phyloP scores from a whole-genome alignment of 2,888 invertebrate genomes.

The Bimastos eiseni region DNA sequence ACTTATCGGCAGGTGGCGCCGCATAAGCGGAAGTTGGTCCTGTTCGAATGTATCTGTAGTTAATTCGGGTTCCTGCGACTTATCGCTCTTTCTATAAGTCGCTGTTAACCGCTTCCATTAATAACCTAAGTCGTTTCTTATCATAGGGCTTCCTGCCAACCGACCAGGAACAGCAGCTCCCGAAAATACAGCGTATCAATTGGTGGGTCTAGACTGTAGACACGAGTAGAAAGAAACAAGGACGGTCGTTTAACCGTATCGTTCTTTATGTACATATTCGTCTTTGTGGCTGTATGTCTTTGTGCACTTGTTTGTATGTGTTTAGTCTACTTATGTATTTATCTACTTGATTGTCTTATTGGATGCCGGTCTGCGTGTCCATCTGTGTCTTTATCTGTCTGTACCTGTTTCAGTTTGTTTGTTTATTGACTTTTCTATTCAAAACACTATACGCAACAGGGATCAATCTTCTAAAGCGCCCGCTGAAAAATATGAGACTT shows the following conservation, averaged over 20 bases:
- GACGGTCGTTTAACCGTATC: background rate
- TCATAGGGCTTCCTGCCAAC: background rate
- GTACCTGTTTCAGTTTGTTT: background rate
- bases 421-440: background rate
- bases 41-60: background rate
- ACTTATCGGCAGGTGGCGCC: background rate
- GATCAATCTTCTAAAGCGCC: too few species aligned
- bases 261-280: background rate
- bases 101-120: background rate
- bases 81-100: background rate
- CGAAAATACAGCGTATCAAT: background rate
- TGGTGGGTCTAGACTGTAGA: background rate
- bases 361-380: background rate
- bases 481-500: background rate
- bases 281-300: background rate
- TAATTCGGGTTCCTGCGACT: background rate
- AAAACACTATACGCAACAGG: too few species aligned
- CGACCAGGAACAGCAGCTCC: background rate
- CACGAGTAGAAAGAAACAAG: background rate
- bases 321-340: too few species aligned
- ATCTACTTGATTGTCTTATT: background rate
- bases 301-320: background rate
- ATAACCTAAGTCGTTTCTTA: background rate
- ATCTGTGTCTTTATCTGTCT: background rate
- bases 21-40: background rate